Base-by-base conservation (phyloP, 2,888 invertebrate species). In the Empis stercorea region DNA sequence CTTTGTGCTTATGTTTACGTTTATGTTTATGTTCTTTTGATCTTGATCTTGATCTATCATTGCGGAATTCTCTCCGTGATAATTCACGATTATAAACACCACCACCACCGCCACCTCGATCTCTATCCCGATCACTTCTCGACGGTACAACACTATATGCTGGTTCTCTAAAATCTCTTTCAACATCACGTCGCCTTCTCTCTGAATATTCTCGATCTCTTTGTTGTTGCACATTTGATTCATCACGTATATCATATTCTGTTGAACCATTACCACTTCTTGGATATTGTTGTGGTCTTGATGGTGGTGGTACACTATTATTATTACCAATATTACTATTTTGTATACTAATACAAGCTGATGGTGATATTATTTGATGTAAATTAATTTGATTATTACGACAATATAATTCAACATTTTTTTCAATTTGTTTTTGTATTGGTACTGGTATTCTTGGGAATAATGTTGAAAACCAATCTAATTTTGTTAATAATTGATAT, bases 391-490 rank as follows among this genome's bases (percentile, higher is more conserved):
- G 59, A 53, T 75, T 68, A 51, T 70, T 71, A 57, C 78, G 72
- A 54, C 80, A 73, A 71, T 76, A 76, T 60, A 77, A 70, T 62
- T 81, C 74, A 52, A 84, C 65, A 70, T 80, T 84, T 58, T 80
- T 81, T 61, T 93, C 92, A 54, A 94, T 81, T 66, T 84, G 86
- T 67, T 94, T 94, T 71, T 89, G 85, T 59, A 97, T 95, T 20
- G 97, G 96, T 50, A 99, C 97, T 1, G 99, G 99, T 66, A 99
- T 97, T 55, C 99, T 78, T 0, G 99, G 99, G 66, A 99, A 99
- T 15, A 99, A 74, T 1, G 99, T 99, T 38, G 92, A 91, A 72
- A 95, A 99, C 97, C 99, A 99, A 66, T 99, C 99, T 48, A 99
- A 74, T 65, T 97, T 95, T 49, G 89, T 84, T 46, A 97, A 76